phyloP scores from a whole-genome alignment of 2,797 vertebrate species.

The Anguilla marmorata region DNA sequence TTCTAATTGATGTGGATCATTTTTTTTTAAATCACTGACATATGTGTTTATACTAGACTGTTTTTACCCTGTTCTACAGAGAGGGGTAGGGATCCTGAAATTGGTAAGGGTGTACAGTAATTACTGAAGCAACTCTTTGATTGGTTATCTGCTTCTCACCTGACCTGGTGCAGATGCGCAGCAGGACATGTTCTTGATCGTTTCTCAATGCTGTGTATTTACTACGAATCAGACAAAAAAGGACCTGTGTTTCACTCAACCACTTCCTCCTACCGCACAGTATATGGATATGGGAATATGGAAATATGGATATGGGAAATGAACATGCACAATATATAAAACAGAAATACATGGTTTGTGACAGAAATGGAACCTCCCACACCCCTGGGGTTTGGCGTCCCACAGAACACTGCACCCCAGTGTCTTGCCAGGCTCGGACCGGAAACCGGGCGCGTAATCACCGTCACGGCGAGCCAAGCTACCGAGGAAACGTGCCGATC shows the following conservation, averaged over 20 bases:
- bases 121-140: background rate
- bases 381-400: background rate
- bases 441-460: slow-evolving; percentile 10
- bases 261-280: background rate
- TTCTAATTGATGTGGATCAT: background rate
- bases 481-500: background rate
- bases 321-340: background rate
- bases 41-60: background rate
- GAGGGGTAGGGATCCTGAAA: background rate
- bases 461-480: background rate
- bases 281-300: background rate
- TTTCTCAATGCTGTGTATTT: background rate
- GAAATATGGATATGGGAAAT: background rate
- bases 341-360: background rate
- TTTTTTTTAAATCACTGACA: background rate
- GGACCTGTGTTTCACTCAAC: background rate
- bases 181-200: background rate
- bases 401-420: slow-evolving; percentile 13
- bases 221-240: background rate
- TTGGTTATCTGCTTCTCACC: background rate
- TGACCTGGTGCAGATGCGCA: background rate
- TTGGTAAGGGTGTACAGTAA: background rate
- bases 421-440: slow-evolving; percentile 15
- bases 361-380: background rate
- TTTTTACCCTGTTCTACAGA: background rate